A percentile compares a stretch with the other conserved stretches of the same genome.
Conservation (phyloP, 2,888 invertebrate genomes). For the Axea sp. region DNA sequence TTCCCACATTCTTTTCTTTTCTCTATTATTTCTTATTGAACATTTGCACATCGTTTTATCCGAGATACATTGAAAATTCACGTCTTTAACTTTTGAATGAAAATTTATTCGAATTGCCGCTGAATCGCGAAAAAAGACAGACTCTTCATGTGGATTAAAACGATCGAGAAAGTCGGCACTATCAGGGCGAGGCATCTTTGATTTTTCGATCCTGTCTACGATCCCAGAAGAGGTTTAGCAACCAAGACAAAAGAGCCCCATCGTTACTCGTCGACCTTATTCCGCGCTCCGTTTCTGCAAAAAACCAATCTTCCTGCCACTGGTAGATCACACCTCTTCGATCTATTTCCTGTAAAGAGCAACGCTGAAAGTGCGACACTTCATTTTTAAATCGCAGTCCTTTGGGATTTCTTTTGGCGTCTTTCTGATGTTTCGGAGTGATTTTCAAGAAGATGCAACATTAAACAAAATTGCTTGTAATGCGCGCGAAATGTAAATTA, state of each 20-base stretch:
- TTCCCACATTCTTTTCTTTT: no score
- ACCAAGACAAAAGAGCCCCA: conserved; percentile 53
- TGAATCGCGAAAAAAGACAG: conserved; percentile 5
- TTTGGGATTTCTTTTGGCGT: no score
- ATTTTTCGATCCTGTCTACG: conserved; percentile 36
- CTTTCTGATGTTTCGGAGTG: no score
- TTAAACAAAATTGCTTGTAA: no score
- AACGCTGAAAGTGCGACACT: conserved; percentile 17
- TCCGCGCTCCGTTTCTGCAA: conserved; percentile 20
- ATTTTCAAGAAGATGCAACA: no score
- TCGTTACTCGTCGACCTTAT: conserved; percentile 52
- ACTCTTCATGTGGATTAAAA: conserved; percentile 30
- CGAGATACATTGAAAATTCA: conserved; percentile 10
- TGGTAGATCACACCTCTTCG: conserved; percentile 40
- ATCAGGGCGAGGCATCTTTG: conserved; percentile 39
- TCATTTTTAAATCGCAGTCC: conserved; percentile 27
- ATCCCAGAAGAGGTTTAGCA: conserved; percentile 35
- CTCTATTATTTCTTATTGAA: no score
- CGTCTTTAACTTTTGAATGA: conserved; percentile 5
- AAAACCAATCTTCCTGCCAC: conserved; percentile 50
- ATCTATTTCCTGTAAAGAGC: conserved; percentile 45
- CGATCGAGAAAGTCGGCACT: conserved; percentile 17
- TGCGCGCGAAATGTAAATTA: no score
- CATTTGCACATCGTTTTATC: conserved; percentile 2
- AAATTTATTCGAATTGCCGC: conserved; percentile 34